Evolutionary conservation across 1,140 invertebrate genomes (phyloP), one percentile per base, ranked within the genome.

Genomic region (Dendrolimus punctatus): DNA sequence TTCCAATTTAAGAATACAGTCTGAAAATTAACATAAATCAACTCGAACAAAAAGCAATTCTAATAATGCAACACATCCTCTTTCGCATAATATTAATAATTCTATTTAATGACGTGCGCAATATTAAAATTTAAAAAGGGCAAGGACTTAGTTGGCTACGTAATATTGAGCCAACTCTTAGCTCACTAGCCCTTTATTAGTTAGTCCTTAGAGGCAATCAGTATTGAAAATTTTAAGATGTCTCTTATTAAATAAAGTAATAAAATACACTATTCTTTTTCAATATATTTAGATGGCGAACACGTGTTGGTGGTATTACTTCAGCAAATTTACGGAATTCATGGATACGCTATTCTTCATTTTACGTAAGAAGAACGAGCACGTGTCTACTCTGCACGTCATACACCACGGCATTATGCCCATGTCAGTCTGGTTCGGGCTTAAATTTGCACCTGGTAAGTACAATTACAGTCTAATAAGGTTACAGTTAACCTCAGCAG

Each of bases 321-420:
- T 99, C 87, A 97, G 96, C 61, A 99, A 99, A 88, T 97, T 97
- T 85, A 95, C 97, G 54, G 97, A 99, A 87, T 98, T 99, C 89
- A 93, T 98, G 76, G 97, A 99, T 89, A 99, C 98, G 53, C 88
- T 97, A 62, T 97, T 97, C 90, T 97, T 97, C 87, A 93, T 97
- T 67, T 84, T 96, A 66, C 90, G 95, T 64, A 97, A 96, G 87
- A 99, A 99, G 89, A 95, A 93, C 78, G 92, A 95, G 77, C 96
- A 98, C 73, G 94, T 98, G 53, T 96, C 95, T 7, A 96, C 94
- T 37, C 90, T 98, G 10, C 97, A 98, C 86, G 96, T 98, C 52
- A 97, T 98, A 69, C 97, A 98, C 80, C 96, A 99, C 79, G 96
- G 96, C 49, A 93, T 96, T 68, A 98, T 99, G 96, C 96, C 97